A percentile compares a stretch with the other conserved stretches of the same genome.
Conservation (phyloP, 2,113 vertebrate species). For the Eudorcas thomsonii region DNA sequence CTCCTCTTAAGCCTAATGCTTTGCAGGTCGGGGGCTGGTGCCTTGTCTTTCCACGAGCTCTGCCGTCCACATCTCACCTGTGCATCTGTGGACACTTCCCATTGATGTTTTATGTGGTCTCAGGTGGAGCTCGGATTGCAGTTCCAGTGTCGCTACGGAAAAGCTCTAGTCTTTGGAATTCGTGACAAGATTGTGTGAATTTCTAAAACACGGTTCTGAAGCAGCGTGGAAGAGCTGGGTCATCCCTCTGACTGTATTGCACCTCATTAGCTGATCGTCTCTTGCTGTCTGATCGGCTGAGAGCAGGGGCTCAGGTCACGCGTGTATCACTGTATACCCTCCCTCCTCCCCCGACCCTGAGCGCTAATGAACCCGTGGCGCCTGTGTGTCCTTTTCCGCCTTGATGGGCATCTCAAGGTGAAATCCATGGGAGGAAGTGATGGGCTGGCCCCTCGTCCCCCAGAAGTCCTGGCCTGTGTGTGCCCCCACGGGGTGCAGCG, state of each 20-base stretch:
- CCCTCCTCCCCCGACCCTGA: fast-evolving
- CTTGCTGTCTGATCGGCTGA: background rate
- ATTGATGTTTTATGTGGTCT: fast-evolving
- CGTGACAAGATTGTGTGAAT: background rate
- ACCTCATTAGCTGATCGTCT: background rate
- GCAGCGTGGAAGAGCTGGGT: background rate
- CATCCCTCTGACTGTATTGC: background rate
- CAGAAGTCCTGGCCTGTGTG: background rate
- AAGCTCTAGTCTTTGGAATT: background rate
- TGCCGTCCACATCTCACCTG: fast-evolving
- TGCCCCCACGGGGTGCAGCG: background rate
- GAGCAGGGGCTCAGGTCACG: background rate
- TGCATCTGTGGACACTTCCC: fast-evolving
- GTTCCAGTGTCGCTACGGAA: fast-evolving
- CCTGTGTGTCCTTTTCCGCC: background rate
- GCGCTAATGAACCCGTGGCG: fast-evolving
- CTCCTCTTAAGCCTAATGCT: fast-evolving
- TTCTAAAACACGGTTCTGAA: background rate
- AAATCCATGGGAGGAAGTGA: fast-evolving
- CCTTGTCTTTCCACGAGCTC: fast-evolving
- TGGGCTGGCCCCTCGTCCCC: fast-evolving
- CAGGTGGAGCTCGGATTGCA: fast-evolving
- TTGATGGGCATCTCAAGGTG: background rate
- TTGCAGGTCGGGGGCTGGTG: fast-evolving
- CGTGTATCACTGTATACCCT: fast-evolving